These are phyloP conservation scores for Campaea margaritaria DNA, from an alignment of 2,888 invertebrate genomes.

Conservation along the genomic window DNA sequence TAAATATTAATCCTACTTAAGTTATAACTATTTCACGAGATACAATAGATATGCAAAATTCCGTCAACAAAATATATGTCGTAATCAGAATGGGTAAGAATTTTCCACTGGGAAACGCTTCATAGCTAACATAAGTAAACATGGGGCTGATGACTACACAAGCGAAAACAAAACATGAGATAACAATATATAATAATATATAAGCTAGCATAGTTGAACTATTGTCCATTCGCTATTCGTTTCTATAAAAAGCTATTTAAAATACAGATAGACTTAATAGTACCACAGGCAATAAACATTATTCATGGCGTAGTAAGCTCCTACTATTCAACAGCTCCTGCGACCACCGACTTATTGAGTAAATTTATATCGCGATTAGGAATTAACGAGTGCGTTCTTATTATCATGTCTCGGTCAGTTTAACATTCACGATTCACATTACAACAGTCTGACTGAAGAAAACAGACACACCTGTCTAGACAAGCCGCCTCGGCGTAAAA, in stretches of 20 bases:
- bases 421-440: conserved; percentile 57
- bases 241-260: too few relatives aligned
- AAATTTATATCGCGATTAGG: conserved; percentile 54
- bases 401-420: conserved; percentile 66
- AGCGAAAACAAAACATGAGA: neutral
- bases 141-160: neutral
- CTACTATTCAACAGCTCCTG: conserved; percentile 4
- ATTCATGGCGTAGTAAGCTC: too few relatives aligned
- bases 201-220: too few relatives aligned
- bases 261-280: too few relatives aligned
- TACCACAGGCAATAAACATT: too few relatives aligned
- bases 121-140: neutral
- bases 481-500: conserved; percentile 46
- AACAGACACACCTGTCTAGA: conserved; percentile 55
- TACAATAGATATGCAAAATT: too few relatives aligned
- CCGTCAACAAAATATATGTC: too few relatives aligned
- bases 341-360: conserved; percentile 36
- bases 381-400: conserved; percentile 59
- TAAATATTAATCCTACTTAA: too few relatives aligned
- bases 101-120: neutral
- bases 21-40: too few relatives aligned
- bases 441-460: conserved; percentile 46
- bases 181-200: too few relatives aligned
- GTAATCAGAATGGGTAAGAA: neutral
- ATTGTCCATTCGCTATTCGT: neutral